Evolutionary conservation across 2,888 invertebrate genomes (phyloP).

Genomic region (Zaprionus lineosus): DNA sequence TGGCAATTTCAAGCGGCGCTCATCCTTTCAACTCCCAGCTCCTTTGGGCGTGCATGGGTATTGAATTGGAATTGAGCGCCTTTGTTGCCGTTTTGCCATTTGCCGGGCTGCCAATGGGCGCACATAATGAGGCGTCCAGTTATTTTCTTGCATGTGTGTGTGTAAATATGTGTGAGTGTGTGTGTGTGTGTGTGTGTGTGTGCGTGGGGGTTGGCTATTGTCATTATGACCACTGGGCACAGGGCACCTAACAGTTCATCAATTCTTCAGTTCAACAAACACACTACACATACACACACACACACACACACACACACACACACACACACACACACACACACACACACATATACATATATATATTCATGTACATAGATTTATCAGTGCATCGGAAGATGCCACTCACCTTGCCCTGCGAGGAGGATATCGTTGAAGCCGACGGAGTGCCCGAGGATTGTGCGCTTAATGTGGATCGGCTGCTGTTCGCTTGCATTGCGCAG

Average conservation of each 20-base stretch:
- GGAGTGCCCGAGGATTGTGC: constrained; percentile 82
- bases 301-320: no score
- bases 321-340: no score
- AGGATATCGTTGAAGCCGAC: constrained; percentile 80
- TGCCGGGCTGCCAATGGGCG: constrained; percentile 46
- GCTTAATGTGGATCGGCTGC: constrained; percentile 77
- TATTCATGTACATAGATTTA: neutral
- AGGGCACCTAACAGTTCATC: constrained; percentile 6
- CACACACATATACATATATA: no score
- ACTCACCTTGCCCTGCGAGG: constrained; percentile 80
- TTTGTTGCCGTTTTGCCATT: constrained; percentile 23
- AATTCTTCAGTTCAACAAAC: neutral
- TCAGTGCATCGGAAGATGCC: no score
- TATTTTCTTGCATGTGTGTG: neutral
- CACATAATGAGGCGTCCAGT: constrained; percentile 44
- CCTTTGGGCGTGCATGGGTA: constrained; percentile 25
- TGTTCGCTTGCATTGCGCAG: constrained; percentile 80
- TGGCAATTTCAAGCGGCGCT: constrained; percentile 12
- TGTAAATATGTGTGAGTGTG: neutral
- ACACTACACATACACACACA: no score
- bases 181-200: constrained; percentile 2
- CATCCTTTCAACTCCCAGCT: constrained; percentile 26
- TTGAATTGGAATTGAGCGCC: constrained; percentile 27
- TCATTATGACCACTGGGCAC: constrained; percentile 13
- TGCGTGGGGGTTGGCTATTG: constrained; percentile 14